Evolutionary conservation across 2,797 vertebrate genomes (phyloP).

Genomic region (Thaleichthys pacificus): DNA sequence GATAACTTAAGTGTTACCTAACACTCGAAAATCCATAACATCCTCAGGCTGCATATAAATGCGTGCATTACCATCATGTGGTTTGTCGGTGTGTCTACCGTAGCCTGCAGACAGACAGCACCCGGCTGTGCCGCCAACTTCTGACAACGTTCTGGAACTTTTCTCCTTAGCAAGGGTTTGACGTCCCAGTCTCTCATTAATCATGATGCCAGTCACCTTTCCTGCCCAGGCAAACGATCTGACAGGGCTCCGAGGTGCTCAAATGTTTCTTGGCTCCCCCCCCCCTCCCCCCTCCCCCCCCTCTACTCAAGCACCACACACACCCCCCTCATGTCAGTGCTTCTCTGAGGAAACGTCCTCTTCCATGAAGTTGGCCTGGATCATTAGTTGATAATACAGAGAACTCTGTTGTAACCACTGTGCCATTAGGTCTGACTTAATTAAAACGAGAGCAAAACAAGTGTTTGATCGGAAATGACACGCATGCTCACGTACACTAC

Average conservation of each 20-base stretch:
- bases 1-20: too few relatives aligned
- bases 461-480: background rate
- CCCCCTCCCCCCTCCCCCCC: background rate
- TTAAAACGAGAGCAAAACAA: background rate
- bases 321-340: too few relatives aligned
- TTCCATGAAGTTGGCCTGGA: background rate
- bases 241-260: background rate
- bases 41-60: too few relatives aligned
- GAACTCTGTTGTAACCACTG: background rate
- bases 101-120: background rate
- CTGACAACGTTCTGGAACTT: background rate
- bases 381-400: background rate
- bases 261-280: too few relatives aligned
- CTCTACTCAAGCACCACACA: too few relatives aligned
- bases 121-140: background rate
- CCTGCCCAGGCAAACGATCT: background rate
- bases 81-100: background rate
- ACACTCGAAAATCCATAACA: too few relatives aligned
- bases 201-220: background rate
- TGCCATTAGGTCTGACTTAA: conserved; percentile 3
- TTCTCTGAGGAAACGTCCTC: too few relatives aligned
- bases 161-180: background rate
- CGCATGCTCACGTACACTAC: background rate
- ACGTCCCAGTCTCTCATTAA: conserved; percentile 1
- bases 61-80: too few relatives aligned